Base-by-base conservation (phyloP, 2,888 invertebrate genomes). In the Rambutsinella grinnellia region DNA sequence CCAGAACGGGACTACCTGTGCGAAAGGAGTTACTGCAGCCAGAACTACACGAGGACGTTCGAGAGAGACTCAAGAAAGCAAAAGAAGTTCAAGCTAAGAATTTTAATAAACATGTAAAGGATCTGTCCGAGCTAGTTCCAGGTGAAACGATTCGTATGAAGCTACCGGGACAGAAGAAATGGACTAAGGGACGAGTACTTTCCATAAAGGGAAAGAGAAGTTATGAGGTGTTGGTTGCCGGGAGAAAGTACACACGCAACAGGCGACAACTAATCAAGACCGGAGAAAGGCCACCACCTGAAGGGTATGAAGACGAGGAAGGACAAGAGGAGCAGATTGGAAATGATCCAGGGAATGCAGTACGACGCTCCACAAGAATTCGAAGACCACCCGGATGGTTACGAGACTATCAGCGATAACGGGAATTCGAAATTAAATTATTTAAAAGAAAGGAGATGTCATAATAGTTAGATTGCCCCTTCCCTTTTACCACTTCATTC, bases 121-220 rank as follows among this genome's bases (percentile, higher is more conserved):
- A 27, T 8, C 21, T 58, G 3, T 6, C 28, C n/a, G 58, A 3
- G 19, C 28, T 58, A 13, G 8, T n/a, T 58, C 28, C 3, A n/a
- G 58, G 58, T 5, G 27, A 28, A 17, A 44, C 28, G 6, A 24
- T 58, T 10, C 58, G 58, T 8, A 58, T 58, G 58, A 58, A 28
- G 23, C 44, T 58, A 8, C 58, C 58, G 28, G 58, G 58, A 8
- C n/a, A 19, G 6, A 23, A 58, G 13, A 13, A 17, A 6, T 58
- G 58, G 58, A 17, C 5, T 10, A 27, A 27, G 17, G 58, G 58
- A 17, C 15, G 10, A 5, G 58, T 58, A 8, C 24, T 58, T 13
- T n/a, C 13, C 8, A 27, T 13, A 58, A 21, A 24, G 28, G 58
- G 58, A 21, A 58, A 44, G 23, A 58, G 58, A 36, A 19, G 8